Percentiles rank a stretch among this genome's conserved stretches.
Conservation (phyloP, 2,888 invertebrate genomes). For the Aproaerema taeniolella region DNA sequence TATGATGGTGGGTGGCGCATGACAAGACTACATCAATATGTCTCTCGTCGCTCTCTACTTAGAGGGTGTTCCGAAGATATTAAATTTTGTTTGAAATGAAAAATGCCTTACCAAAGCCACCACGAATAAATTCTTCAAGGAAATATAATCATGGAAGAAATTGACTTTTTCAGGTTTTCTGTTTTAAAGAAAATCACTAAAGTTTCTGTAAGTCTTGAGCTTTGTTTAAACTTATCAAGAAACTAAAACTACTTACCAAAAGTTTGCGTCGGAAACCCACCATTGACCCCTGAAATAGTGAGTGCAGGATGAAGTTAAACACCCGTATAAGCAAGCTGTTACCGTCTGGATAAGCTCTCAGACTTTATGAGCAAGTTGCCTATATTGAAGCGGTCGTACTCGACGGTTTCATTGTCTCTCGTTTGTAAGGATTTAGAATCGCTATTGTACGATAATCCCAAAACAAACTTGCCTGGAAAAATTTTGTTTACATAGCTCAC, state of each 20-base stretch:
- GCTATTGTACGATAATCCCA: slow-evolving; percentile 1
- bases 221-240: no score
- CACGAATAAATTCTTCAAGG: no score
- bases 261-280: no score
- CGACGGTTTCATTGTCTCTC: slow-evolving; percentile 13
- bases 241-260: no score
- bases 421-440: slow-evolving; percentile 9
- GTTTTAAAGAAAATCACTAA: no score
- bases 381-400: slow-evolving; percentile 12
- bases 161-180: no score
- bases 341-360: slow-evolving; percentile 13
- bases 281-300: not conserved
- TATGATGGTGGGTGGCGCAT: slow-evolving; percentile 9
- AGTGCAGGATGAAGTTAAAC: slow-evolving; percentile 1
- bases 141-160: no score
- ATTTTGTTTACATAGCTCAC: not conserved
- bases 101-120: no score
- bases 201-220: no score
- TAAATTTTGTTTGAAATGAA: no score
- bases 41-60: not conserved
- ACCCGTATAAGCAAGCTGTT: slow-evolving; percentile 4
- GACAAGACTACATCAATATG: slow-evolving; percentile 13
- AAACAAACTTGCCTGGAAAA: slow-evolving; percentile 5
- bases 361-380: slow-evolving; percentile 11
- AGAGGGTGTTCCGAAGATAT: slow-evolving; percentile 4